phyloP scores from a whole-genome alignment of 2,888 invertebrate species.

The Bembecia ichneumoniformis region DNA sequence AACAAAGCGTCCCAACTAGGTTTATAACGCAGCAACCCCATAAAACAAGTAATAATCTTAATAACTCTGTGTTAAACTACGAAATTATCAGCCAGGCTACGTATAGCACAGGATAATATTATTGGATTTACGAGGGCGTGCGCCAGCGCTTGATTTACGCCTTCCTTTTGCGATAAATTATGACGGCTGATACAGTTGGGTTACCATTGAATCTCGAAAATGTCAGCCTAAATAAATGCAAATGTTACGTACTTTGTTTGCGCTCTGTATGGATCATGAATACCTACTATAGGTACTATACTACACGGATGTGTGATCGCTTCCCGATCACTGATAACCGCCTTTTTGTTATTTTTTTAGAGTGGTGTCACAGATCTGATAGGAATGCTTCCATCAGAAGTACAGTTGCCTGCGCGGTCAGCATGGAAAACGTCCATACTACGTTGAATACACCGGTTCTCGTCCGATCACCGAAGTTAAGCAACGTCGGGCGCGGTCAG shows the following conservation, averaged over 20 bases:
- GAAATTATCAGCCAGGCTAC: conserved; percentile 39
- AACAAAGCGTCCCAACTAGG: too few relatives aligned
- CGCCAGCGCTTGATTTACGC: conserved; percentile 63
- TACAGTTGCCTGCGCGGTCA: too few relatives aligned
- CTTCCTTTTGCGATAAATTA: conserved; percentile 61
- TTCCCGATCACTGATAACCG: too few relatives aligned
- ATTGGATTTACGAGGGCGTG: conserved; percentile 63
- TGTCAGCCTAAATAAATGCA: too few relatives aligned
- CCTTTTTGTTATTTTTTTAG: too few relatives aligned
- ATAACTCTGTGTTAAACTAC: conserved; percentile 10
- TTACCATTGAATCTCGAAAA: conserved; percentile 1
- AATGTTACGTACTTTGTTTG: too few relatives aligned
- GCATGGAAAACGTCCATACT: conserved; percentile 36
- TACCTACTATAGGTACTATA: too few relatives aligned
- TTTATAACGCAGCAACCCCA: background rate
- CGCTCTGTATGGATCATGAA: too few relatives aligned
- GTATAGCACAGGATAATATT: conserved; percentile 51
- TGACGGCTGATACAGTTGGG: conserved; percentile 15
- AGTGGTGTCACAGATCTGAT: too few relatives aligned
- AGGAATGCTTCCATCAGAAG: too few relatives aligned
- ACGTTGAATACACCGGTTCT: conserved; percentile 34
- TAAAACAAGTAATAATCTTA: conserved; percentile 13
- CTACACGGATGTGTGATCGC: too few relatives aligned
- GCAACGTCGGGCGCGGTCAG: conserved; percentile 22
- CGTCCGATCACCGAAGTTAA: conserved; percentile 25